These are phyloP conservation scores for Hypotaenidia philippensis DNA, from an alignment of 2,797 vertebrate species.

Conservation along the genomic window DNA sequence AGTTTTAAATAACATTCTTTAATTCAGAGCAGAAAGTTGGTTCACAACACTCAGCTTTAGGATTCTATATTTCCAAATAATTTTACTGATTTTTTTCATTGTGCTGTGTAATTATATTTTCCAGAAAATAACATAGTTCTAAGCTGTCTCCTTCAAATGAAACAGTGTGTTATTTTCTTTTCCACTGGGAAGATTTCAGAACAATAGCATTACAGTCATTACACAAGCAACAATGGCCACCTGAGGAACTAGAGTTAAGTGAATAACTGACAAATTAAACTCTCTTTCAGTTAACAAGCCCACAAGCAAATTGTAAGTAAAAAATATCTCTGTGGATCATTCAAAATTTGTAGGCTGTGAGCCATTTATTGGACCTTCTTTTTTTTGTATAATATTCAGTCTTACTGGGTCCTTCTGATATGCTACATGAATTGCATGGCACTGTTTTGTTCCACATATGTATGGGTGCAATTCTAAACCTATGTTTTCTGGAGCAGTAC, in stretches of 20 bases:
- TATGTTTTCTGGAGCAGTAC: background rate
- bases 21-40: background rate
- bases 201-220: background rate
- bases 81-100: background rate
- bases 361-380: background rate
- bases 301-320: background rate
- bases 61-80: background rate
- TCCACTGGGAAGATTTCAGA: background rate
- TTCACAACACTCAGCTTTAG: background rate
- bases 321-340: background rate
- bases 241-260: background rate
- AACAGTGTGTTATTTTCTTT: background rate
- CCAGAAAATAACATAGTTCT: background rate
- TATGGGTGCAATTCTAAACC: background rate
- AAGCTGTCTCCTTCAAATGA: background rate
- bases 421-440: background rate
- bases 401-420: background rate
- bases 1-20: background rate
- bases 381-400: background rate
- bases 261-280: background rate
- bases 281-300: background rate
- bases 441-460: background rate
- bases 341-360: background rate
- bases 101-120: background rate
- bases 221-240: background rate